These are phyloP conservation scores for Drosophila lacicola DNA, from an alignment of 2,888 invertebrate genomes.

Conservation along the genomic window DNA sequence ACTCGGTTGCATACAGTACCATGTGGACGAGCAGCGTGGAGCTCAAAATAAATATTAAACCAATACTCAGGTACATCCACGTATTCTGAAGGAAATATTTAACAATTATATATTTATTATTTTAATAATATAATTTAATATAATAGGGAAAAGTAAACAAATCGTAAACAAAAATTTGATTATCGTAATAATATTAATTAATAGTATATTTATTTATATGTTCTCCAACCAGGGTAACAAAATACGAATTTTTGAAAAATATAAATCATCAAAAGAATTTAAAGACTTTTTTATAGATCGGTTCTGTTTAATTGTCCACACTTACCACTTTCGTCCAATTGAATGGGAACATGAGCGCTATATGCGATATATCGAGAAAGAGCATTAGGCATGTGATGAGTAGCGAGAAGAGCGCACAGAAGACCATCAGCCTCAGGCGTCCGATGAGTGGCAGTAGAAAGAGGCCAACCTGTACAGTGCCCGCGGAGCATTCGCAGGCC, in stretches of 20 bases:
- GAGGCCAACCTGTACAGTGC: conserved; percentile 90
- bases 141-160: not conserved
- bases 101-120: not conserved
- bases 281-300: too few species aligned
- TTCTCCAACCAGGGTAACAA: too few species aligned
- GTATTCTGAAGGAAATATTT: conserved; percentile 87
- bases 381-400: conserved; percentile 90
- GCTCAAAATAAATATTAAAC: conserved; percentile 89
- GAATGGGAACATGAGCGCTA: conserved; percentile 91
- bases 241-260: too few species aligned
- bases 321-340: conserved; percentile 92
- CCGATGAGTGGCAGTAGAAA: conserved; percentile 91
- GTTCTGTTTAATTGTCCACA: conserved; percentile 39
- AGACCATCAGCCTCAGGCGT: conserved; percentile 91
- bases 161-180: too few species aligned
- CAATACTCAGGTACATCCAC: conserved; percentile 90
- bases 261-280: too few species aligned
- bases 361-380: conserved; percentile 92
- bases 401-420: conserved; percentile 90
- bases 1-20: conserved; percentile 88
- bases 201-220: too few species aligned
- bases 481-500: conserved; percentile 91
- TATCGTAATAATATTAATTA: too few species aligned
- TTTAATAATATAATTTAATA: too few species aligned
- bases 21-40: conserved; percentile 90